These are phyloP conservation scores for Luehdorfia chinensis DNA, from an alignment of 1,140 invertebrate genomes.

Conservation along the genomic window DNA sequence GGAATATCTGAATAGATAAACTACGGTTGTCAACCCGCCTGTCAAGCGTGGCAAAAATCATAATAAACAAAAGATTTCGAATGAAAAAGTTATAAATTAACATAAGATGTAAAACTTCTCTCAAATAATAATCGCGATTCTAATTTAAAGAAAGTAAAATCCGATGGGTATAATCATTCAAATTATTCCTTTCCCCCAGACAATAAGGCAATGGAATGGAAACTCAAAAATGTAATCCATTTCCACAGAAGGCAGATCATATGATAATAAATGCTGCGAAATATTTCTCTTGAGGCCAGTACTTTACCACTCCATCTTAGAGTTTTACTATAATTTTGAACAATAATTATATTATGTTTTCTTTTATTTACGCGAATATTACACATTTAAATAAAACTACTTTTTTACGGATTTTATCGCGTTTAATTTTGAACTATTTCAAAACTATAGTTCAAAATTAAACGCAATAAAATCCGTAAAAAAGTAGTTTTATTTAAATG, in stretches of 20 bases:
- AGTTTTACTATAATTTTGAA: constrained; percentile 17
- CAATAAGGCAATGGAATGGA: constrained; percentile 42
- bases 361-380: no score
- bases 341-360: constrained; percentile 10
- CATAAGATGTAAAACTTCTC: constrained; percentile 1
- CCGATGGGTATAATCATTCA: constrained; percentile 36
- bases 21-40: no score
- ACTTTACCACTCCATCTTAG: constrained; percentile 21
- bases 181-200: constrained; percentile 30
- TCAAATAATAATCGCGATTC: constrained; percentile 17
- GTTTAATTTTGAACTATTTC: no score
- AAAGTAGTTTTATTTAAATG: no score
- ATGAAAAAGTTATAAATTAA: background rate
- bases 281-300: constrained; percentile 30
- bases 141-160: constrained; percentile 29
- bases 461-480: no score
- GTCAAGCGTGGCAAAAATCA: no score
- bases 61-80: no score
- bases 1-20: no score
- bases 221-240: constrained; percentile 56
- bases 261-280: constrained; percentile 36
- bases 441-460: no score
- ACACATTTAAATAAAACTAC: no score
- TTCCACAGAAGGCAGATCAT: constrained; percentile 36
- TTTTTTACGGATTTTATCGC: no score